Conservation (phyloP, 2,888 invertebrate species). For the Shargacucullia verbasci region DNA sequence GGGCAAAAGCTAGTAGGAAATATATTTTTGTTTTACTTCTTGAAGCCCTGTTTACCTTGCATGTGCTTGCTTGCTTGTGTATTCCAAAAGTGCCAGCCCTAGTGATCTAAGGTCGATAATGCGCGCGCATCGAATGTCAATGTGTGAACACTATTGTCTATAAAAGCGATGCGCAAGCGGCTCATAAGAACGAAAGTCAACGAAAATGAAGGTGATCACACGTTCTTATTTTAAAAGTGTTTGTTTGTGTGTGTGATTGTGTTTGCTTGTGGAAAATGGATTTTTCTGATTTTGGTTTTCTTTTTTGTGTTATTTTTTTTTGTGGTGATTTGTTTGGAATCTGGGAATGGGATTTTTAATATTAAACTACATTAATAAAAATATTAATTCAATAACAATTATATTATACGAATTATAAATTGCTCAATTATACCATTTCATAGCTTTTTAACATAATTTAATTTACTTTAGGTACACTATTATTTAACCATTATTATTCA, state of each 20-base stretch:
- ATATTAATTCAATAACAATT: no score
- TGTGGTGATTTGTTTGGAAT: background rate
- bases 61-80: background rate
- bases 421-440: no score
- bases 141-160: constrained; percentile 78
- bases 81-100: constrained; percentile 43
- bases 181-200: constrained; percentile 75
- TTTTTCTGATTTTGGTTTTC: background rate
- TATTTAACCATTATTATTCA: no score
- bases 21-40: background rate
- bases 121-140: constrained; percentile 77
- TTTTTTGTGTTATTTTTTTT: background rate
- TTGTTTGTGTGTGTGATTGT: constrained; percentile 54
- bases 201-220: constrained; percentile 87
- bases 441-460: no score
- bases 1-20: no score
- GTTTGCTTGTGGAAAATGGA: constrained; percentile 37
- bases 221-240: constrained; percentile 67
- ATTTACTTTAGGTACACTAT: no score
- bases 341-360: background rate
- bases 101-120: constrained; percentile 73
- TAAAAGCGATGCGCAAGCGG: constrained; percentile 75
- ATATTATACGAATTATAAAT: no score
- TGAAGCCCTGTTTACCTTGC: constrained; percentile 25
- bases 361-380: no score